A percentile compares a stretch with the other conserved stretches of the same genome.
Conservation (phyloP, 2,888 invertebrate genomes). For the Corythucha ciliata region DNA sequence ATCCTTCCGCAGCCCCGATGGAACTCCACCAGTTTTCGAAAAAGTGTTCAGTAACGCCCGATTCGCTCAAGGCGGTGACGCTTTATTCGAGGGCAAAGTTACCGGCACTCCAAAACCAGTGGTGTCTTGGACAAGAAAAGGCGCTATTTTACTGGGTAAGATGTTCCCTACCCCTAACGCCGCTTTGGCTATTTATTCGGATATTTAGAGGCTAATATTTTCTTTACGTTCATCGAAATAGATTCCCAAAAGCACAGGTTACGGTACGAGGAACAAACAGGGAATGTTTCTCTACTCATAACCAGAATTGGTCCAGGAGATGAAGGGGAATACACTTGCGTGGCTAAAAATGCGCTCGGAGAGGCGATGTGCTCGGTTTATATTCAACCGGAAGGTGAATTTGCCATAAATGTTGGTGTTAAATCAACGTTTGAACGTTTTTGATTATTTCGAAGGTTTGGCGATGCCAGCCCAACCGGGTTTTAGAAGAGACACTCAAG, state of each 20-base stretch:
- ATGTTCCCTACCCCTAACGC: not conserved
- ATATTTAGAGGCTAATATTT: not conserved
- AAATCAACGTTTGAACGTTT: too few species aligned
- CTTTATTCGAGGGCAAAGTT: slow-evolving; percentile 83
- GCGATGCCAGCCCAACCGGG: slow-evolving; percentile 52
- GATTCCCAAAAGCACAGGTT: slow-evolving; percentile 79
- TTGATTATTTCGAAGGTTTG: slow-evolving; percentile 27
- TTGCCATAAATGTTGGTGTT: not conserved
- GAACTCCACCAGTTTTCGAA: slow-evolving; percentile 89
- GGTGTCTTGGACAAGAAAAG: slow-evolving; percentile 84
- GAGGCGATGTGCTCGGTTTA: slow-evolving; percentile 93
- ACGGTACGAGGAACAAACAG: slow-evolving; percentile 83
- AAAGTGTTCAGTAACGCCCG: slow-evolving; percentile 90
- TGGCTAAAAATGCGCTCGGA: slow-evolving; percentile 89
- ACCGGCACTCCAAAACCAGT: slow-evolving; percentile 84
- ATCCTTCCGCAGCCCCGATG: slow-evolving; percentile 49
- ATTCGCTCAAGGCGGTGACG: slow-evolving; percentile 90
- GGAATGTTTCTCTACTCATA: slow-evolving; percentile 82
- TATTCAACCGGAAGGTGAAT: slow-evolving; percentile 75
- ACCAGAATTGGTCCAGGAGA: slow-evolving; percentile 91
- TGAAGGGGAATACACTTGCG: slow-evolving; percentile 93
- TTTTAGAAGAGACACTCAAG: slow-evolving; percentile 23
- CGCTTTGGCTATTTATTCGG: not conserved
- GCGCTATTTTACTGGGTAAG: slow-evolving; percentile 60
- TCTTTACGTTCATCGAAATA: slow-evolving; percentile 31